Conservation (phyloP, 2,113 vertebrate species). For the Elgaria multicarinata region DNA sequence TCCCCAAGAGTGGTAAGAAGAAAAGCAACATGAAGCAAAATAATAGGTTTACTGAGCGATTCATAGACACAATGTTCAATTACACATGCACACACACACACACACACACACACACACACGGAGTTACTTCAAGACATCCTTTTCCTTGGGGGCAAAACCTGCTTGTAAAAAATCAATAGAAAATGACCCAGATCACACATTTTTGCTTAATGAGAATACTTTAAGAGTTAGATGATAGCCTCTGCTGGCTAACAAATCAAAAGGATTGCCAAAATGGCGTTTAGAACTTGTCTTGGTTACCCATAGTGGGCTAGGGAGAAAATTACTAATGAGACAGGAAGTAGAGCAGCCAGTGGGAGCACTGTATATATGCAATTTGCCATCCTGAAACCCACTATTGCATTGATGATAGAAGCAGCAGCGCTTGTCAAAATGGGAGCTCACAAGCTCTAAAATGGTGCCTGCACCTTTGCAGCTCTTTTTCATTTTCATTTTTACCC, state of each 20-base stretch:
- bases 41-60: slow-evolving; percentile 10
- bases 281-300: neutral
- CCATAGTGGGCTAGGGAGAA: neutral
- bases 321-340: slow-evolving; percentile 18
- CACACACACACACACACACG: neutral
- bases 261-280: slow-evolving; percentile 7
- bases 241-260: slow-evolving; percentile 1
- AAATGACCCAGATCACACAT: neutral
- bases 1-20: slow-evolving; percentile 1
- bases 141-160: slow-evolving; percentile 15
- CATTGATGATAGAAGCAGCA: neutral
- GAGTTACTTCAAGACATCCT: slow-evolving; percentile 19
- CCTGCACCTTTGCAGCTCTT: neutral
- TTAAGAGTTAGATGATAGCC: slow-evolving; percentile 16
- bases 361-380: neutral
- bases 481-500: neutral
- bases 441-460: neutral
- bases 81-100: neutral
- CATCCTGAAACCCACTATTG: neutral
- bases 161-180: slow-evolving; percentile 16
- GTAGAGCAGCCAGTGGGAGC: neutral
- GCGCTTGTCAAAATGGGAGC: neutral
- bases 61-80: slow-evolving; percentile 7
- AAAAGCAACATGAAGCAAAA: neutral
- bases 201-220: neutral